A percentile compares a stretch with the other conserved stretches of the same genome.
These are phyloP conservation scores for Hymenochirus boettgeri DNA, from an alignment of 2,113 vertebrate species.

Conservation along the genomic window DNA sequence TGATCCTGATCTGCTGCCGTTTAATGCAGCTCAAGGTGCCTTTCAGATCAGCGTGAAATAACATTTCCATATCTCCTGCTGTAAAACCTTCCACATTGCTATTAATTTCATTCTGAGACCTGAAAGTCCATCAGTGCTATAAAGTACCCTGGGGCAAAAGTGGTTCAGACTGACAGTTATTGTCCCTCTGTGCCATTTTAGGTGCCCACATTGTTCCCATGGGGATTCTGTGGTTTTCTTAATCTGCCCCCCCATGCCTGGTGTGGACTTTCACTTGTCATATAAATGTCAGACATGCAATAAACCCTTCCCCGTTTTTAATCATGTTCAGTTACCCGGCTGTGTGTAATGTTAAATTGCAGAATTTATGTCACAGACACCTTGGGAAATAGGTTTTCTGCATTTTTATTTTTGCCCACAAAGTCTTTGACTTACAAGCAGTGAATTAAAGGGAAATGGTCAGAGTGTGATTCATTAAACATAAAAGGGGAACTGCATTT, in stretches of 20 bases:
- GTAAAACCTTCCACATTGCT: not conserved
- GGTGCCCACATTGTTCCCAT: not conserved
- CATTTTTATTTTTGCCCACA: not conserved
- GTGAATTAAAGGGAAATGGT: too few species aligned
- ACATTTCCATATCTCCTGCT: not conserved
- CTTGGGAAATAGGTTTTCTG: not conserved
- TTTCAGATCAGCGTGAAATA: slow-evolving; percentile 5
- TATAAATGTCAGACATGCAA: slow-evolving; percentile 18
- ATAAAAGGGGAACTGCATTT: too few species aligned
- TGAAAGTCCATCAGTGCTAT: not conserved
- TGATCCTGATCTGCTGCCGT: not conserved
- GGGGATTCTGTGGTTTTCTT: not conserved
- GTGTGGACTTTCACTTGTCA: slow-evolving; percentile 1
- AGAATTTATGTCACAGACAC: not conserved
- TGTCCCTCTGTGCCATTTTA: not conserved
- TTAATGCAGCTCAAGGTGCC: not conserved
- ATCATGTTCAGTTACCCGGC: not conserved
- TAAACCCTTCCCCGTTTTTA: slow-evolving; percentile 17
- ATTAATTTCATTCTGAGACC: not conserved
- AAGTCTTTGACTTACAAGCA: too few species aligned
- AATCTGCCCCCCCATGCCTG: not conserved
- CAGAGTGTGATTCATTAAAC: too few species aligned
- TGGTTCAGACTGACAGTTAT: not conserved
- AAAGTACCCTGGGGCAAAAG: not conserved
- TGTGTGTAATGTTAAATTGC: not conserved